These are phyloP conservation scores for Heloderma charlesbogerti DNA, from an alignment of 2,113 vertebrate species.

Conservation along the genomic window DNA sequence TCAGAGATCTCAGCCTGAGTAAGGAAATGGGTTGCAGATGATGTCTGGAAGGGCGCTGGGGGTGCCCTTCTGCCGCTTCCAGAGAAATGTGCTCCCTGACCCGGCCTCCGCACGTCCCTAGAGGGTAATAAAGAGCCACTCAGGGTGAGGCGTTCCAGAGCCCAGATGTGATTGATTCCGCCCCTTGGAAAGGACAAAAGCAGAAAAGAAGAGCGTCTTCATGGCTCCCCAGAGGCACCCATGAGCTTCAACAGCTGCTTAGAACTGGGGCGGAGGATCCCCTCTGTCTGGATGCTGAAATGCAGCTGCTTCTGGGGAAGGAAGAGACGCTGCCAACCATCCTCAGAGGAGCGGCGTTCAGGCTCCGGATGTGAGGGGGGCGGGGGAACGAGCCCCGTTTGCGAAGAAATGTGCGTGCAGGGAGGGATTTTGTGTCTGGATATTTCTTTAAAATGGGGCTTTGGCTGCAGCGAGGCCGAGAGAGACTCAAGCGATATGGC, in stretches of 20 bases:
- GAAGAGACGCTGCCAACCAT: background rate
- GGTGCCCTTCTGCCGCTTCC: background rate
- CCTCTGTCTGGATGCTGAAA: background rate
- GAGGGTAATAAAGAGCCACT: background rate
- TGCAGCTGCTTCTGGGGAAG: background rate
- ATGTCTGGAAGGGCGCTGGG: background rate
- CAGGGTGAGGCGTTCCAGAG: background rate
- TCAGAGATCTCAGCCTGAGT: background rate
- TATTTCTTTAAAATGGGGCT: background rate
- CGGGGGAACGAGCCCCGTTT: background rate
- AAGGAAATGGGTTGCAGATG: conserved; percentile 32
- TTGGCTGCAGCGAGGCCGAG: background rate
- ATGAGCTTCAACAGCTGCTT: conserved; percentile 7
- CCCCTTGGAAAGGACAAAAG: background rate
- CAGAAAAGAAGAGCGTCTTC: background rate
- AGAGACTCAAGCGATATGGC: background rate
- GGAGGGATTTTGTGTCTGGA: background rate
- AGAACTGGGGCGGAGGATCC: background rate
- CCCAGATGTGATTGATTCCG: background rate
- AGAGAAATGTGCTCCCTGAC: background rate
- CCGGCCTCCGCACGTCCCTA: background rate
- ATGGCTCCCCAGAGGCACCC: background rate
- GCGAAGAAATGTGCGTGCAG: background rate
- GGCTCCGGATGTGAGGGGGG: background rate
- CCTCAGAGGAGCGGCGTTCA: background rate